Conservation (phyloP, 2,113 vertebrate genomes). For the Tychaedon coryphoeus region DNA sequence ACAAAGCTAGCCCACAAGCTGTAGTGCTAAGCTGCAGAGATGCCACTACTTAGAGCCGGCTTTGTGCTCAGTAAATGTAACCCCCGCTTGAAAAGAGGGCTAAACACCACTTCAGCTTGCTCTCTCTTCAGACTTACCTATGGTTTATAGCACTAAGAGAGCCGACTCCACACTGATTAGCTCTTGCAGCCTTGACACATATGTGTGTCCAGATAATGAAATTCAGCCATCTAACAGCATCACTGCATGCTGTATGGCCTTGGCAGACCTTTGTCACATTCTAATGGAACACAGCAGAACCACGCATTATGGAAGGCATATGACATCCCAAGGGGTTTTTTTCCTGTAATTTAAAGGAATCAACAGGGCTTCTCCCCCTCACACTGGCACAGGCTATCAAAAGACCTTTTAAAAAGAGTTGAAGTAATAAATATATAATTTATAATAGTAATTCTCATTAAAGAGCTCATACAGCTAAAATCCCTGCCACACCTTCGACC, state of each 20-base stretch:
- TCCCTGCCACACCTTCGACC: not conserved
- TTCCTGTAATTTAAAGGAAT: not conserved
- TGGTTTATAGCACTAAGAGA: not conserved
- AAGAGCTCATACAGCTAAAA: not conserved
- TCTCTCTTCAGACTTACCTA: not conserved
- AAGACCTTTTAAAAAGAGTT: not conserved
- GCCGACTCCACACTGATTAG: not conserved
- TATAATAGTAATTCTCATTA: not conserved
- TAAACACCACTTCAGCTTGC: not conserved
- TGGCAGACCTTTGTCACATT: not conserved
- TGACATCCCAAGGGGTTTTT: not conserved
- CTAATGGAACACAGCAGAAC: not conserved
- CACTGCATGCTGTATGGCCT: fast-evolving
- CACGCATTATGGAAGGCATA: not conserved
- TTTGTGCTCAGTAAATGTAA: not conserved
- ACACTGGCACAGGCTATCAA: not conserved
- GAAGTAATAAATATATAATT: not conserved
- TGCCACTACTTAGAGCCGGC: not conserved
- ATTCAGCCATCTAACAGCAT: not conserved
- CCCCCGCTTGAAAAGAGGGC: not conserved
- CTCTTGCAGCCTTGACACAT: not conserved
- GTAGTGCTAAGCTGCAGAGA: not conserved
- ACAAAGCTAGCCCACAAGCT: not conserved
- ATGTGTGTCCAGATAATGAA: not conserved
- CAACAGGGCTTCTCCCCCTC: not conserved